phyloP scores from a whole-genome alignment of 2,113 vertebrate genomes.

The Phaethornis superciliosus region DNA sequence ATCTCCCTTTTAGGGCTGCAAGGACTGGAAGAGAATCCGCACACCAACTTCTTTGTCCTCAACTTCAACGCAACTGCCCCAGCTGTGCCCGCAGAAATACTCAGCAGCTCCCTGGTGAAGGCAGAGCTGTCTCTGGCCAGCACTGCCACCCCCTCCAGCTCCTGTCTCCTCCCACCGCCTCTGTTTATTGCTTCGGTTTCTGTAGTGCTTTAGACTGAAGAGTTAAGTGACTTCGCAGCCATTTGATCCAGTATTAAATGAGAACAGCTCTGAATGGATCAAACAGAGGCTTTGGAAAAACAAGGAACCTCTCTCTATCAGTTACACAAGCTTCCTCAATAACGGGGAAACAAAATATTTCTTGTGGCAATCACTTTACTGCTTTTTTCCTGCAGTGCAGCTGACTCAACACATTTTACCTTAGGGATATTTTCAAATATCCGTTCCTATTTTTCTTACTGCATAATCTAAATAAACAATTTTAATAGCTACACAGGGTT shows the following conservation, averaged over 20 bases:
- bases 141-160: neutral
- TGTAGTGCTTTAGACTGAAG: neutral
- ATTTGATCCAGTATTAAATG: neutral
- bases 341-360: neutral
- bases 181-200: neutral
- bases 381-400: neutral
- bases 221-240: conserved; percentile 20
- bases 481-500: neutral
- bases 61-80: neutral
- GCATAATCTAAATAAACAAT: neutral
- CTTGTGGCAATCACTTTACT: neutral
- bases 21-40: neutral
- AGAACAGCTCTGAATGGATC: neutral
- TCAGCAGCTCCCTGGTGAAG: neutral
- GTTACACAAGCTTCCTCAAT: neutral
- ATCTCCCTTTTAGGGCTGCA: neutral
- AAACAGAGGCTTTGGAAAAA: neutral
- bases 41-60: conserved; percentile 18
- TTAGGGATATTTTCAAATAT: neutral
- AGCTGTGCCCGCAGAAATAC: neutral
- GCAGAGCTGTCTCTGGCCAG: conserved; percentile 15
- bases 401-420: neutral
- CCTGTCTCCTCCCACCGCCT: neutral
- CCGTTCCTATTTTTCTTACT: neutral
- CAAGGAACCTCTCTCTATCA: neutral